These are phyloP conservation scores for Nymphalis urticae DNA, from an alignment of 2,888 invertebrate species.

Conservation along the genomic window DNA sequence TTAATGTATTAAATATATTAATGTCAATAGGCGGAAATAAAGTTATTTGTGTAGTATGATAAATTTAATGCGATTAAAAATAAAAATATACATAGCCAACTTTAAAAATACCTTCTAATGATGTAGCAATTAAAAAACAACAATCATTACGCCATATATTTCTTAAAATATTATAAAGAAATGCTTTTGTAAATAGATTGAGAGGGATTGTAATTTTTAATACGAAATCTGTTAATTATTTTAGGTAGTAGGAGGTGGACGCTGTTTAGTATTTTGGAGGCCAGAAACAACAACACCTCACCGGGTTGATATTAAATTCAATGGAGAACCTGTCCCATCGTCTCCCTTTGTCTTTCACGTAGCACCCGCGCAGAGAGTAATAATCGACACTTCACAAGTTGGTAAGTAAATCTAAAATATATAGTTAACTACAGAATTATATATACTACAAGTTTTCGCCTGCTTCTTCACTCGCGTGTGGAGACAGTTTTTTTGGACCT, in stretches of 20 bases:
- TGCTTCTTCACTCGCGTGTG: too few species aligned
- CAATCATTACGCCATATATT: too few species aligned
- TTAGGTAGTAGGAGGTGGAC: conserved; percentile 95
- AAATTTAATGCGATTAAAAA: too few species aligned
- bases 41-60: too few species aligned
- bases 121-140: too few species aligned
- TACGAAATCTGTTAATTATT: conserved; percentile 3
- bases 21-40: too few species aligned
- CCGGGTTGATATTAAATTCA: conserved; percentile 97
- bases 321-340: conserved; percentile 94
- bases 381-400: conserved; percentile 73
- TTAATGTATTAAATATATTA: too few species aligned
- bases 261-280: conserved; percentile 96
- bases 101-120: too few species aligned
- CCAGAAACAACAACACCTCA: conserved; percentile 95
- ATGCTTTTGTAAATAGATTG: background rate
- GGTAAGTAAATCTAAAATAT: conserved; percentile 54
- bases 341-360: conserved; percentile 93
- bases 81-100: too few species aligned
- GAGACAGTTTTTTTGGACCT: too few species aligned
- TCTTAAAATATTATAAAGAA: background rate
- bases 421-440: background rate
- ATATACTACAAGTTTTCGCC: too few species aligned
- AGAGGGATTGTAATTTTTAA: too few species aligned
- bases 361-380: conserved; percentile 73